phyloP scores from a whole-genome alignment of 2,888 invertebrate species.

The Harpagoxenus sublaevis region DNA sequence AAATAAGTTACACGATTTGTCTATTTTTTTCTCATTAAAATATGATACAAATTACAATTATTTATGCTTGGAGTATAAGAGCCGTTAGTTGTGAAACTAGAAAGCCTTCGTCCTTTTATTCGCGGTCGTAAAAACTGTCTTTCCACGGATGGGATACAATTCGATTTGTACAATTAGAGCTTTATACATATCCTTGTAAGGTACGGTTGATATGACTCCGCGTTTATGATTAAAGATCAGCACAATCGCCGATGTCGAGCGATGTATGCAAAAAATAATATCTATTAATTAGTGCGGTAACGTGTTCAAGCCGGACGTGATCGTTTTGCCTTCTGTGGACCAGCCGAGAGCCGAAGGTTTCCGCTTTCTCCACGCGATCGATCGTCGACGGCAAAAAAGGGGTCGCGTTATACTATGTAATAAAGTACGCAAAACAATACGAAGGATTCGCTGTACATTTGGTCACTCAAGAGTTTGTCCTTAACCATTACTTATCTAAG shows the following conservation, averaged over 20 bases:
- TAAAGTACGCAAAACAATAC: slow-evolving; percentile 63
- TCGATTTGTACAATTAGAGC: slow-evolving; percentile 71
- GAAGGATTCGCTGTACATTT: slow-evolving; percentile 75
- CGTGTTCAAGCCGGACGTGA: slow-evolving; percentile 28
- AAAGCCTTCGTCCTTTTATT: slow-evolving; percentile 76
- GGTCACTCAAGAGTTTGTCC: slow-evolving; percentile 70
- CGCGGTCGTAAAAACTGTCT: slow-evolving; percentile 64
- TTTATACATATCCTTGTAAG: slow-evolving; percentile 63
- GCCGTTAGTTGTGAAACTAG: slow-evolving; percentile 80
- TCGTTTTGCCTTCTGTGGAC: slow-evolving; percentile 9
- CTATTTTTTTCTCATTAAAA: slow-evolving; percentile 79
- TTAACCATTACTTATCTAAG: slow-evolving; percentile 67
- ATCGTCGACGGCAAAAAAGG: slow-evolving; percentile 19
- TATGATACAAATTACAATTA: slow-evolving; percentile 83
- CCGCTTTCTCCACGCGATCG: background rate
- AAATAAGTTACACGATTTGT: slow-evolving; percentile 83
- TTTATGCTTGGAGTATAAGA: slow-evolving; percentile 83
- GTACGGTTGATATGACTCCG: slow-evolving; percentile 67
- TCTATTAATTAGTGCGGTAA: slow-evolving; percentile 41
- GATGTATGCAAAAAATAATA: slow-evolving; percentile 34
- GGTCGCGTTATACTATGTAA: slow-evolving; percentile 35
- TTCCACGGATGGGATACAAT: slow-evolving; percentile 62
- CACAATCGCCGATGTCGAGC: background rate
- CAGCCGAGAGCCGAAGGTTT: slow-evolving; percentile 9
- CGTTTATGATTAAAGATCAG: slow-evolving; percentile 16